Percentiles rank a stretch among this genome's conserved stretches.
phyloP scores from a whole-genome alignment of 2,113 vertebrate species.

The Empidonax traillii region DNA sequence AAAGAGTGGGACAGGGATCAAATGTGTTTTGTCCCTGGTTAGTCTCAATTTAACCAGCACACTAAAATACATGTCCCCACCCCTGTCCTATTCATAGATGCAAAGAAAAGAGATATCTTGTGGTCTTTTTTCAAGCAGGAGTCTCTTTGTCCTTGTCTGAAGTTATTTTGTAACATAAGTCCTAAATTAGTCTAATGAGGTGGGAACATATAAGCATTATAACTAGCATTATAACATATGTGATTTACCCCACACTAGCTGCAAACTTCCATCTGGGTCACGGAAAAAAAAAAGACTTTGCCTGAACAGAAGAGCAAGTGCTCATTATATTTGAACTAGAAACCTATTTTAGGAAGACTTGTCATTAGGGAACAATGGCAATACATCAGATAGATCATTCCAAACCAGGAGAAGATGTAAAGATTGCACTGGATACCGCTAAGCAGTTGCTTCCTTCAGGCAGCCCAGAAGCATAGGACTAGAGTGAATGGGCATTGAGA shows the following conservation, averaged over 20 bases:
- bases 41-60: neutral
- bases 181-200: neutral
- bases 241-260: neutral
- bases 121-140: neutral
- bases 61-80: neutral
- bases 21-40: neutral
- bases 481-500: fast-evolving
- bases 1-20: neutral
- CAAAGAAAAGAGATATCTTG: neutral
- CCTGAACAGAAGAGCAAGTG: neutral
- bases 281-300: neutral
- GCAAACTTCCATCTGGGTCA: neutral
- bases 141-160: neutral
- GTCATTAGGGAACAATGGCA: neutral
- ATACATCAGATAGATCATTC: neutral
- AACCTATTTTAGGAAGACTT: neutral
- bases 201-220: neutral
- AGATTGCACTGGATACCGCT: neutral
- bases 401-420: neutral
- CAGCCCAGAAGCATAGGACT: neutral
- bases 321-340: neutral
- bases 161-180: neutral
- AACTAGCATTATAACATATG: neutral
- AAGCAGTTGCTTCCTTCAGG: neutral
- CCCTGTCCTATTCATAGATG: neutral